Evolutionary conservation across 2,113 vertebrate genomes (phyloP).

Genomic region (Rousettus leschenaultii): DNA sequence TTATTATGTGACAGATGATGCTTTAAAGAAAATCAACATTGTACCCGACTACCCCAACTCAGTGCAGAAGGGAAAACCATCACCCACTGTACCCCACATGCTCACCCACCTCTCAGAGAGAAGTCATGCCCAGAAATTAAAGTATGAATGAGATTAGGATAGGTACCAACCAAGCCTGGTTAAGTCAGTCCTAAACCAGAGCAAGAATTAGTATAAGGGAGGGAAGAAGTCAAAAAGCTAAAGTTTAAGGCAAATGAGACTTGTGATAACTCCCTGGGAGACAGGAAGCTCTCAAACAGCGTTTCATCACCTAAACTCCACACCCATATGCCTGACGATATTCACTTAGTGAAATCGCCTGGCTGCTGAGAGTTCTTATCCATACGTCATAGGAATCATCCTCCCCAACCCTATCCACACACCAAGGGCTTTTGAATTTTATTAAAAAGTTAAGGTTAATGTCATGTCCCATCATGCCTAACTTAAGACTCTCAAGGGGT

Average conservation of each 20-base stretch:
- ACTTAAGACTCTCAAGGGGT: neutral
- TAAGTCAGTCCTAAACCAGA: neutral
- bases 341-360: neutral
- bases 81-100: neutral
- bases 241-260: neutral
- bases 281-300: neutral
- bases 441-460: neutral
- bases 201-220: neutral
- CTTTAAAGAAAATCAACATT: neutral
- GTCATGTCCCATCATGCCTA: neutral
- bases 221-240: neutral
- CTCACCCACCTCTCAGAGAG: neutral
- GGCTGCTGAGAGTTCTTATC: neutral
- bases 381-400: neutral
- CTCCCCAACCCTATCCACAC: neutral
- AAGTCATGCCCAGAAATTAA: neutral
- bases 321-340: neutral
- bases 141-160: neutral
- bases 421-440: neutral
- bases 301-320: neutral
- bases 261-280: neutral
- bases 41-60: neutral
- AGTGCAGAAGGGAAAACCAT: neutral
- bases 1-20: neutral
- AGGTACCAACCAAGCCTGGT: neutral